Conservation (phyloP, 2,888 invertebrate species). For the Callinectes sapidus region DNA sequence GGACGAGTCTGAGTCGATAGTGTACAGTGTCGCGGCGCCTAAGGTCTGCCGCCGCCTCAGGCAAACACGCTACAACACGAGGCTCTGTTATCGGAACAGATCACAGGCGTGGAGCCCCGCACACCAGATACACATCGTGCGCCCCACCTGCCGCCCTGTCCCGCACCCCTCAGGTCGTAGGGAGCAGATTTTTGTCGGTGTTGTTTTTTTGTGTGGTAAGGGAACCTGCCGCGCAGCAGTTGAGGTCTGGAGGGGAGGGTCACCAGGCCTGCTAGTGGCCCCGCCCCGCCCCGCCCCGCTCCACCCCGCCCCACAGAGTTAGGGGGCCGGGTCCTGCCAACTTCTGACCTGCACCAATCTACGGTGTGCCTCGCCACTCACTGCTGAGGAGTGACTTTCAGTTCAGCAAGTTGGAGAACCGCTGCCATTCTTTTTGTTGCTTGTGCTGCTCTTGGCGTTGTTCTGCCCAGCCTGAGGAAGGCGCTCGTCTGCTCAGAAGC, state of each 20-base stretch:
- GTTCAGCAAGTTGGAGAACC: not conserved
- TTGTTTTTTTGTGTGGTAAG: not conserved
- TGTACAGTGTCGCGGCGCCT: constrained; percentile 33
- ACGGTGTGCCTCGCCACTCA: not conserved
- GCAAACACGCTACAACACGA: constrained; percentile 19
- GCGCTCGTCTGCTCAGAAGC: not conserved
- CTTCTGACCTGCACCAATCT: not conserved
- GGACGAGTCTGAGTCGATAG: not conserved
- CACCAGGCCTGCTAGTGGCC: not conserved
- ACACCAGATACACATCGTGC: not conserved
- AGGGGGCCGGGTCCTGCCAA: not conserved
- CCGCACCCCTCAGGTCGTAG: not conserved
- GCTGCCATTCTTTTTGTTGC: not conserved
- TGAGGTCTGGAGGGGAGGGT: constrained; percentile 19
- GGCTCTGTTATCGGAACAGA: not conserved
- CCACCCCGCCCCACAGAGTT: not conserved
- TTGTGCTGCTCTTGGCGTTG: not conserved
- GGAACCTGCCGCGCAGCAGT: not conserved
- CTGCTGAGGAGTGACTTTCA: not conserved
- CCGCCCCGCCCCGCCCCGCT: not conserved
- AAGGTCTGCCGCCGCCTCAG: constrained; percentile 15
- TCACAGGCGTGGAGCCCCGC: not conserved
- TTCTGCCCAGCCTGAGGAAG: not conserved
- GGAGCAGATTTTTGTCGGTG: not conserved
- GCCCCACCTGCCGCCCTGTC: not conserved